Base-by-base conservation (phyloP, 2,888 invertebrate genomes). In the Drosophila neonasuta region DNA sequence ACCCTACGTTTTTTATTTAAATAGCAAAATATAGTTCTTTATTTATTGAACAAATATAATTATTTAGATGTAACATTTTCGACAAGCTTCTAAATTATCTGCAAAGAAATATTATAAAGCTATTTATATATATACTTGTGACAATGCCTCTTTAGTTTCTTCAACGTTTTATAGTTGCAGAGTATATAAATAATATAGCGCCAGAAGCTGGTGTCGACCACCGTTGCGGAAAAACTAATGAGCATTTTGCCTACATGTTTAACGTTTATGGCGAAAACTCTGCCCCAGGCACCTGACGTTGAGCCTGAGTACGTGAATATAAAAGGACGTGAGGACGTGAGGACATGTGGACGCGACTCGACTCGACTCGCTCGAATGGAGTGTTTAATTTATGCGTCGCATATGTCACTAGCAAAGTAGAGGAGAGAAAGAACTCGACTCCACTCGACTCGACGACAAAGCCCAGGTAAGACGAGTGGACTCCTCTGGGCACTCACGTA, bases 371-470 rank as follows among this genome's bases (percentile, higher is more conserved):
- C 60, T 63, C 67, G 71, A 70, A 67, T 74, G 77, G 74, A 86
- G 79, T 86, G 71, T 84, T 84, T 83, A 84, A 83, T 83, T 83
- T 86, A 83, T 83, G 83, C 85, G 63, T 50, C 77, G 68, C 83
- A 83, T 83, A 83, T 83, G 83, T 86, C 85, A 84, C 72, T 79
- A 62, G 55, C 39, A 41, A 46, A 45, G 55, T 39, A 20, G 9
- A 55, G 46, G 41, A 20, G 11, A 51, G 46, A 50, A 57, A 44
- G 34, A 46, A 41, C 39, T 39, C 39, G 41, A 41, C 10, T 42
- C 32, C 32, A 10, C 10, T 10, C 51, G 20, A 24, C 51, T 24
- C 32, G 3, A 32, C 10, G 41, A 41, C 41, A 41, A 41, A 32
- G 17, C 5, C 54, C 54, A 44, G 44, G 45, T 57, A 54, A 32